These are phyloP conservation scores for Papilio xuthus DNA, from an alignment of 1,140 invertebrate species.

Conservation along the genomic window DNA sequence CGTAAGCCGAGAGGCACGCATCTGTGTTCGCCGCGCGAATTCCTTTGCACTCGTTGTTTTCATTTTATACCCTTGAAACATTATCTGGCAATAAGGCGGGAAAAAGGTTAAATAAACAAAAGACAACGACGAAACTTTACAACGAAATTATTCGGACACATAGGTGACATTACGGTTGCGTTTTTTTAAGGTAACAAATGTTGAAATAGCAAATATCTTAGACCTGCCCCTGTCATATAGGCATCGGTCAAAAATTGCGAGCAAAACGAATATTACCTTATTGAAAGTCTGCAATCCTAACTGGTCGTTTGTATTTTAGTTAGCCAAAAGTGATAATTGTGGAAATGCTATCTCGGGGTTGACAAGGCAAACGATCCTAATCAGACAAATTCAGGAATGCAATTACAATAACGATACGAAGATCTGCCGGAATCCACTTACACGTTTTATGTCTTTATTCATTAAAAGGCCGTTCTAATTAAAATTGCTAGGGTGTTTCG, in stretches of 20 bases:
- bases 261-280: no score
- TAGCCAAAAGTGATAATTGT: neutral
- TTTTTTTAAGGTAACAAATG: neutral
- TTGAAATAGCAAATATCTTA: neutral
- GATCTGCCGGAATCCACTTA: slow-evolving; percentile 54
- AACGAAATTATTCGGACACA: neutral
- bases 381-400: neutral
- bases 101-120: neutral
- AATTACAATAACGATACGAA: slow-evolving; percentile 3
- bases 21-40: slow-evolving; percentile 18
- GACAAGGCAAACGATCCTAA: neutral
- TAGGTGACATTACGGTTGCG: neutral
- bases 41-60: slow-evolving; percentile 8
- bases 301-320: neutral
- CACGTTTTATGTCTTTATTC: slow-evolving; percentile 78
- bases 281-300: no score
- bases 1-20: slow-evolving; percentile 21
- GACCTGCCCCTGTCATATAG: neutral
- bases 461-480: slow-evolving; percentile 77
- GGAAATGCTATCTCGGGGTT: neutral
- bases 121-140: neutral
- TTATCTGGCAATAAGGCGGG: slow-evolving; percentile 21
- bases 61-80: slow-evolving; percentile 18
- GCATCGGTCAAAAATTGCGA: no score
- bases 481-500: slow-evolving; percentile 73